These are phyloP conservation scores for Lytechinus variegatus DNA, from an alignment of 35 echinoderm and acorn worm species.

Conservation along the genomic window DNA sequence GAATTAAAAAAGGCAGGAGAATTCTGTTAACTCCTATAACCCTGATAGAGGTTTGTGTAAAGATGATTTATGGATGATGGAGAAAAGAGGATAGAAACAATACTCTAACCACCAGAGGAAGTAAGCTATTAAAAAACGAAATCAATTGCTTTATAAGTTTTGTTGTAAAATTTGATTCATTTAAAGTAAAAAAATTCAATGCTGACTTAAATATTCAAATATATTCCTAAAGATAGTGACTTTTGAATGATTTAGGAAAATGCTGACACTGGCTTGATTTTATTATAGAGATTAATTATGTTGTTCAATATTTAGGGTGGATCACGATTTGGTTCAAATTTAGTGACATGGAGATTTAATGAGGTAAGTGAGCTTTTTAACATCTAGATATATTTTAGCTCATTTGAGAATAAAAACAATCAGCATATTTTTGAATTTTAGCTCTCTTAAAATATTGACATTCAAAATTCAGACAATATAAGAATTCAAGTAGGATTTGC, in stretches of 20 bases:
- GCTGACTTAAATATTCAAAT: neutral
- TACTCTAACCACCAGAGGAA: no score
- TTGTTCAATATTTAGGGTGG: neutral
- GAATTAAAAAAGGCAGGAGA: no score
- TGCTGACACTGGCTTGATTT: neutral
- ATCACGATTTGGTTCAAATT: conserved; percentile 44
- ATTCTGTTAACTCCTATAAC: no score
- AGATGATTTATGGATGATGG: no score
- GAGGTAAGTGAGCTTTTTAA: neutral
- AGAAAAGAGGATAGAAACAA: no score
- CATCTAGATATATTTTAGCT: no score
- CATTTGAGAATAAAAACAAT: no score
- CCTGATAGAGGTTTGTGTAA: no score
- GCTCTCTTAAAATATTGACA: no score
- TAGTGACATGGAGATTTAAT: neutral
- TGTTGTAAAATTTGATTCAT: neutral
- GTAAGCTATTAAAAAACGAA: neutral
- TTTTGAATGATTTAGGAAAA: neutral
- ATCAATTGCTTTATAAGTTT: neutral
- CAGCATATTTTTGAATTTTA: no score
- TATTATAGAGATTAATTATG: neutral
- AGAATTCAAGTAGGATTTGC: no score
- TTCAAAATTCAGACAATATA: no score
- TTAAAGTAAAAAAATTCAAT: neutral
- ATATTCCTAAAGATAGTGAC: neutral